Evolutionary conservation across 2,113 vertebrate genomes (phyloP), one percentile per base, ranked within the genome.

Genomic region (Calonectris borealis): DNA sequence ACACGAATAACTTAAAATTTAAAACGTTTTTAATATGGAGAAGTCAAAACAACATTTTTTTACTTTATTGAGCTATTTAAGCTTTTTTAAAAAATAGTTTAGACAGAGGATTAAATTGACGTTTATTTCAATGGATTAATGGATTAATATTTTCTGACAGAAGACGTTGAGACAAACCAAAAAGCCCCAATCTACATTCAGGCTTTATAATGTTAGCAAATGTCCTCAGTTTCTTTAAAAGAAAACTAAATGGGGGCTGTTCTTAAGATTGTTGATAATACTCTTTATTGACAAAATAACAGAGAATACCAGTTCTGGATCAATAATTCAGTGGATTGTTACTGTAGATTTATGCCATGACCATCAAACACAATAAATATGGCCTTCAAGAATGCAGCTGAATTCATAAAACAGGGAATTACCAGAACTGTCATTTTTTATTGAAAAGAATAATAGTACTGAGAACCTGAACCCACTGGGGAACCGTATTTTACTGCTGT

Each of bases 351-450:
- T 75, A 49, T 61, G 31, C 13, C 8, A 5, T 19, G 26, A 61
- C 8, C 11, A 54, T 79, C 8, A 64, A 80, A 70, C 13, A 31
- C 5, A 51, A 27, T 19, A 38, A 83, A 16, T 49, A 6, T 32
- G 64, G 5, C 27, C 24, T 68, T 66, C 32, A 75, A 62, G 13
- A 72, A 38, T 62, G 57, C 21, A 34, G 21, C 1, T 46, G 10
- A 49, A 81, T 69, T 90, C 3, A 46, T 71, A 64, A 91, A 79
- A 76, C 9, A 95, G 3, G 10, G 7, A 87, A 78, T 61, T 58
- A 29, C 6, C 12, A 46, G 24, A 76, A 55, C 0, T 0, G 1
- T 31, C 19, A 20, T 31, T 57, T 20, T 19, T 48, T 64, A 24
- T 36, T 34, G 7, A 38, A 54, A 76, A 48, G 17, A 60, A 12